Evolutionary conservation across 2,113 vertebrate species (phyloP), one percentile per base, ranked within the genome.

Genomic region (Pavo muticus): DNA sequence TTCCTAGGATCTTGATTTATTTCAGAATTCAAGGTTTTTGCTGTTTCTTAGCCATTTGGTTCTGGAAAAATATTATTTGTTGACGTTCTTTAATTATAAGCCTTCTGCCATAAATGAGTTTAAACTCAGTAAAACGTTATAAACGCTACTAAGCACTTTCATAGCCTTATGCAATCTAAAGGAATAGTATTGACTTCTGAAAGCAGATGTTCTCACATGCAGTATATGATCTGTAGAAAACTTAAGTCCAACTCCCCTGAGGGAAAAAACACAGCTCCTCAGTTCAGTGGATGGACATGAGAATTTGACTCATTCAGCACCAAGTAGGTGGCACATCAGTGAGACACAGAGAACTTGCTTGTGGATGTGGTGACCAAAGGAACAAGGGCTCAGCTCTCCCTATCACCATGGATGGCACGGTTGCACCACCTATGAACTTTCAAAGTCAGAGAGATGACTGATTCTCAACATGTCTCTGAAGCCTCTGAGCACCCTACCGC

Each of bases 391-490:
- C 71, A 69, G 29, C 72, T 6, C 52, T 78, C 32, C 9, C 6
- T 23, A 63, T 11, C 44, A 27, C 17, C 19, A 83, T 1, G 0
- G 0, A 37, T 5, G 17, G 44, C 39, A 40, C 61, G 47, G 1
- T 2, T 30, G 35, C 1, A 3, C 7, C 37, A 54, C 32, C 35
- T 4, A 16, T 3, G 29, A 89, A 75, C 19, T 61, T 76, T 15
- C 2, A 0, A 54, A 87, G 15, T n/a, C 1, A 1, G 67, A 73
- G 18, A 90, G 12, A 37, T 4, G 45, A 68, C 39, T 16, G 47
- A 16, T 54, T 75, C 39, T 45, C n/a, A 32, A 44, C 27, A 44
- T 61, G 6, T 27, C 8, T 65, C 84, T 44, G n/a, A 67, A 90
- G 63, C 13, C 65, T 14, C 23, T 67, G 52, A 82, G 65, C 2